Base-by-base conservation (phyloP, 1,140 invertebrate genomes). In the Drosophila equinoxialis region DNA sequence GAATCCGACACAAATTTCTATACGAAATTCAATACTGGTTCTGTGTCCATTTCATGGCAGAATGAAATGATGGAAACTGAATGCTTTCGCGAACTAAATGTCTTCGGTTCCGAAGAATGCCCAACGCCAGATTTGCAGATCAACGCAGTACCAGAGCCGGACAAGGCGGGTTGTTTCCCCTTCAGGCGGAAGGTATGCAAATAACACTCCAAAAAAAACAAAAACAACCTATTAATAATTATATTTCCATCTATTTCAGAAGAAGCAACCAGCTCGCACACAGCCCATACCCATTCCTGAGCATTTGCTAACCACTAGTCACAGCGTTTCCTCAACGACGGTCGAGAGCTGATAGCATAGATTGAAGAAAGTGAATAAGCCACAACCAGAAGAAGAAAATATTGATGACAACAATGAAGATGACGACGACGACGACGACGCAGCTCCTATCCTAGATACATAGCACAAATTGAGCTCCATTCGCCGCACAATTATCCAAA, bases 41-140 rank as follows among this genome's bases (percentile, higher is more conserved):
- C 97, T 90, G 98, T 99, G 57, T 99, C 98, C 61, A 99, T 99
- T 92, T 98, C 99, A 13, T 99, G 99, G 98, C 99, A 99, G 94
- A 96, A 94, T 89, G 99, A 99, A 96, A 99, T 99, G 98, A 96
- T 99, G 90, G 98, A 99, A 94, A 99, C 98, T 1, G 98, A 99
- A 90, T 97, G 96, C 92, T 99, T 96, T 93, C 95, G 96, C 79
- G 98, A 99, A 92, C 94, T 99, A 77, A 99, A 99, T 93, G 95
- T 97, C 14, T 98, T 98, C 93, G 96, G 96, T 37, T 94, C 95
- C 48, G 95, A 97, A 92, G 95, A 95, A 61, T 82, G 80, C 62
- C 95, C 96, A 45, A 95, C 96, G 71, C 93, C 95, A 54, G 98
- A 99, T 94, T 94, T 99, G 79, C 93, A 97, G 86, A 93, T 98